phyloP scores from a whole-genome alignment of 2,888 invertebrate species.

The Flexamia atlantica region DNA sequence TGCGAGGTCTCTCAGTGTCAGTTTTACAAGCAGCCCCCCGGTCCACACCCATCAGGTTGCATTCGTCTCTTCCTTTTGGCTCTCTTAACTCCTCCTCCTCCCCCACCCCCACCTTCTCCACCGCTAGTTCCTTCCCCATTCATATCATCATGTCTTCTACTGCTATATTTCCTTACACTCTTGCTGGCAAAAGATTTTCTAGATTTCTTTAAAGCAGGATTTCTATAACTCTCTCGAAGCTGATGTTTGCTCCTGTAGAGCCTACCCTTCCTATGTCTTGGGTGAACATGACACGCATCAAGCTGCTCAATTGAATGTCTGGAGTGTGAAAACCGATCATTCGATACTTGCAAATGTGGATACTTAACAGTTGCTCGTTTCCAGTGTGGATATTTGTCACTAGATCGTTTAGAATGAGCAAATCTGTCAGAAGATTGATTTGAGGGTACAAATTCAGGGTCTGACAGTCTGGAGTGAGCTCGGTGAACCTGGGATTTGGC shows the following conservation, averaged over 20 bases:
- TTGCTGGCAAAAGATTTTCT: background rate
- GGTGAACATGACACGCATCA: background rate
- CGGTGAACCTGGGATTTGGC: background rate
- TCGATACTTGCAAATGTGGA: too few relatives aligned
- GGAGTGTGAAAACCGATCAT: background rate
- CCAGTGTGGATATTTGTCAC: too few relatives aligned
- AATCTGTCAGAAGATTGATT: background rate
- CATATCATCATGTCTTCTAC: too few relatives aligned
- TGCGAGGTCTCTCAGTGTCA: too few relatives aligned
- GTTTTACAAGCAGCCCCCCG: constrained; percentile 2
- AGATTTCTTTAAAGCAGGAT: background rate
- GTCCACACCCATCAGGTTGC: constrained; percentile 9
- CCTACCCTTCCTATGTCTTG: background rate
- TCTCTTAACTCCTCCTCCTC: background rate
- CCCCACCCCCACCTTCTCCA: background rate
- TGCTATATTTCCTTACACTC: background rate
- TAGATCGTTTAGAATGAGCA: too few relatives aligned
- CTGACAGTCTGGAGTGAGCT: background rate
- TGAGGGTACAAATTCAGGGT: background rate
- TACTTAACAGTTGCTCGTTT: background rate
- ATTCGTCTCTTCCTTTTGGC: background rate
- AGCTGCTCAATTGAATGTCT: background rate
- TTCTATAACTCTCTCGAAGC: background rate
- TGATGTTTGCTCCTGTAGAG: background rate
- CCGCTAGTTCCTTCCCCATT: background rate